Evolutionary conservation across 2,113 vertebrate species (phyloP).

Genomic region (Trogon surrucura): DNA sequence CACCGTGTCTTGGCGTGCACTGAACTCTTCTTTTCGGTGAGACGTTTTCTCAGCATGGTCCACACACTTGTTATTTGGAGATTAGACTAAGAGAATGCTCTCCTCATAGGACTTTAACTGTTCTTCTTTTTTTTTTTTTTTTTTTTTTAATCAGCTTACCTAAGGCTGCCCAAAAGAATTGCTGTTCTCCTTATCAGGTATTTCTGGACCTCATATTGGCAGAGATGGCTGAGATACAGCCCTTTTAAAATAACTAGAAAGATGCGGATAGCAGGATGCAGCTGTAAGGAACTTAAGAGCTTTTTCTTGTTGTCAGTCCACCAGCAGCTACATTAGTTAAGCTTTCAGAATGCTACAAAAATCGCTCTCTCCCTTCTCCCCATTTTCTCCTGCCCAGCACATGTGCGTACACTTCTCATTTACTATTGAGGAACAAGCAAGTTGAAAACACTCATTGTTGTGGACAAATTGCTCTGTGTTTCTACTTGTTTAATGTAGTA

Average conservation of each 20-base stretch:
- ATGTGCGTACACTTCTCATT: neutral
- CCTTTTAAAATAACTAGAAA: neutral
- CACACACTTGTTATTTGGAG: neutral
- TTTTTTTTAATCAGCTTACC: neutral
- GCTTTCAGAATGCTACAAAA: neutral
- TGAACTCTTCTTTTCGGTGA: neutral
- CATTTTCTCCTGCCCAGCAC: neutral
- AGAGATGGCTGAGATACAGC: neutral
- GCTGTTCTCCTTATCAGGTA: rapidly evolving
- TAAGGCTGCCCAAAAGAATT: neutral
- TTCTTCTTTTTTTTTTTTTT: neutral
- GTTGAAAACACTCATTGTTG: neutral
- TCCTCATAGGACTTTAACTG: neutral
- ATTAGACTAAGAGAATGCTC: neutral
- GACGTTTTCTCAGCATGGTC: rapidly evolving
- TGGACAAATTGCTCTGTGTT: neutral
- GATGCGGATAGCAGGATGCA: neutral
- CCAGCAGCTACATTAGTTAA: neutral
- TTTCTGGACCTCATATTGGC: neutral
- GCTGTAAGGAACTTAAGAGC: neutral
- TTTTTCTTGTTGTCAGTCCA: neutral
- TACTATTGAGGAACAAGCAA: neutral
- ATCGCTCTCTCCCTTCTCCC: neutral
- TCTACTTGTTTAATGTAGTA: neutral
- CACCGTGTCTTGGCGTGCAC: rapidly evolving